These are phyloP conservation scores for Psylliodes chrysocephalus DNA, from an alignment of 2,888 invertebrate genomes.

Conservation along the genomic window DNA sequence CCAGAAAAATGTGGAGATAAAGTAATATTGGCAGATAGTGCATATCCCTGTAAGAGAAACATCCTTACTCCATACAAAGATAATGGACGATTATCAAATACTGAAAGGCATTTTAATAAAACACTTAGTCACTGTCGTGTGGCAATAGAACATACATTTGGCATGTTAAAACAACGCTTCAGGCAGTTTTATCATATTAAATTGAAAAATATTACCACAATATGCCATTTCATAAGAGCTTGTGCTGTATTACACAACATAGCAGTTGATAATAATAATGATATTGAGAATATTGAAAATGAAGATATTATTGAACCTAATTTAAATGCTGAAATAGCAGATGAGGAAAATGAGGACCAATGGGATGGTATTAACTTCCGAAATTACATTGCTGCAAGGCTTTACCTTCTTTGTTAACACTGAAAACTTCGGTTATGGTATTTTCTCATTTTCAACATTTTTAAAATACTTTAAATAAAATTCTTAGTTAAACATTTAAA, in stretches of 20 bases:
- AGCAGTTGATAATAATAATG: neutral
- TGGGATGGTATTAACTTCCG: no score
- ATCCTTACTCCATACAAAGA: constrained; percentile 31
- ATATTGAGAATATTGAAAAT: neutral
- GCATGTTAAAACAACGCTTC: constrained; percentile 3
- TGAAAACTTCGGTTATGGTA: no score
- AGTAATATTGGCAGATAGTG: constrained; percentile 30
- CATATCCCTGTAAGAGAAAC: constrained; percentile 28
- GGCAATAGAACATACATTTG: constrained; percentile 34
- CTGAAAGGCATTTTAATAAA: constrained; percentile 7
- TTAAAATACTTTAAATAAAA: no score
- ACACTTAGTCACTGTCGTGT: constrained; percentile 15
- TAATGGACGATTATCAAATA: constrained; percentile 15
- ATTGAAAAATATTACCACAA: neutral
- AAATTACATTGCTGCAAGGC: no score
- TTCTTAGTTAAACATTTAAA: no score
- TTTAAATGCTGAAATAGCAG: no score
- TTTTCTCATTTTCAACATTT: no score
- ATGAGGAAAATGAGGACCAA: neutral
- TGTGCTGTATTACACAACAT: neutral
- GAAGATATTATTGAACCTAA: neutral
- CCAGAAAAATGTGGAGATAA: constrained; percentile 30
- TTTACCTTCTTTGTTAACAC: no score
- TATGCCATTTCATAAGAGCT: neutral
- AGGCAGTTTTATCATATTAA: no score